Conservation (phyloP, 1,140 invertebrate genomes). For the Drosophila saltans region DNA sequence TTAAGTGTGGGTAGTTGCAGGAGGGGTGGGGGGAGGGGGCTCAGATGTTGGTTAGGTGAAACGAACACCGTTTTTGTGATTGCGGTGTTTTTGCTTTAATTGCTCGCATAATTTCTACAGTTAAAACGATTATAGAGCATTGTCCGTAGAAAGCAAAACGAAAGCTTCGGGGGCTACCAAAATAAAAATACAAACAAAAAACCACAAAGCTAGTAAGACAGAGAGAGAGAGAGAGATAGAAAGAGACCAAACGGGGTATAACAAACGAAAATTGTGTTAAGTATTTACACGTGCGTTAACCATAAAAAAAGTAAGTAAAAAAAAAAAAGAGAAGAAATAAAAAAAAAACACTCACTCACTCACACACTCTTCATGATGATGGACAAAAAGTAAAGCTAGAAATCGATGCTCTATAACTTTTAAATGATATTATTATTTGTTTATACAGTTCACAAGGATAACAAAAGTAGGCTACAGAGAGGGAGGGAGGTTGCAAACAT, state of each 20-base stretch:
- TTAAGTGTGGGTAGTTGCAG: background rate
- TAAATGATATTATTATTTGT: background rate
- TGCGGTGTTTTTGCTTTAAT: slow-evolving; percentile 56
- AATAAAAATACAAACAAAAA: slow-evolving; percentile 19
- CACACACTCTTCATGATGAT: background rate
- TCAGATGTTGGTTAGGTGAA: background rate
- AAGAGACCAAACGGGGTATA: slow-evolving; percentile 1
- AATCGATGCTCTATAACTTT: background rate
- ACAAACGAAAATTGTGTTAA: slow-evolving; percentile 72
- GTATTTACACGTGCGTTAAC: slow-evolving; percentile 74
- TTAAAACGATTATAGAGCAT: slow-evolving; percentile 65
- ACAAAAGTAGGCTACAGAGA: too few species aligned
- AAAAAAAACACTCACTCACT: background rate
- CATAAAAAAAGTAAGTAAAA: slow-evolving; percentile 42
- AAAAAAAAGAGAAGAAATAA: background rate
- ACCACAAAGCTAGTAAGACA: slow-evolving; percentile 2
- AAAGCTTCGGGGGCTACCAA: slow-evolving; percentile 64
- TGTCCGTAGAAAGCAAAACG: slow-evolving; percentile 68
- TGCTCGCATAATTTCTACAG: slow-evolving; percentile 68
- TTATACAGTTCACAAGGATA: background rate
- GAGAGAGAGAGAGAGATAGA: slow-evolving; percentile 8
- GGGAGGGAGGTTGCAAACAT: too few species aligned
- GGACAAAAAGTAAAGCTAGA: background rate
- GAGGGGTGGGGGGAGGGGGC: background rate
- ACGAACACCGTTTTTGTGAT: slow-evolving; percentile 28